phyloP scores from a whole-genome alignment of 2,113 vertebrate species.

The Catharus minimus region DNA sequence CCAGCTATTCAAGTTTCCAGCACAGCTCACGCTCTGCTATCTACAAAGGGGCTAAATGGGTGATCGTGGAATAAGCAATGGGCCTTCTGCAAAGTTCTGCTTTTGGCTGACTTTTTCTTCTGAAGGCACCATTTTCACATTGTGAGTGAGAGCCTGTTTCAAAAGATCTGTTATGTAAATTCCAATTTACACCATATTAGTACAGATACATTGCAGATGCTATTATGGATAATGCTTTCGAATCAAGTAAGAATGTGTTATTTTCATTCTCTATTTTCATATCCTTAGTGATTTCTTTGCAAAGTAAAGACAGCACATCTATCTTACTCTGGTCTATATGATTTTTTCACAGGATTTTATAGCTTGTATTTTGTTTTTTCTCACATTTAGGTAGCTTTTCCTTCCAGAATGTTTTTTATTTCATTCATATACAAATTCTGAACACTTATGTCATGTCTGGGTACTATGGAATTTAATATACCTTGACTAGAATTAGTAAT shows the following conservation, averaged over 20 bases:
- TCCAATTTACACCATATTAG: conserved; percentile 48
- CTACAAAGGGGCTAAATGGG: not conserved
- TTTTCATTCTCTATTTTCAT: conserved; percentile 60
- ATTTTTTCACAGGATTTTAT: conserved; percentile 38
- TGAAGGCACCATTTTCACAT: not conserved
- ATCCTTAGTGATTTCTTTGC: conserved; percentile 34
- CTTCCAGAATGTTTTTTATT: conserved; percentile 19
- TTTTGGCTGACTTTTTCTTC: not conserved
- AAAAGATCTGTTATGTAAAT: conserved; percentile 42
- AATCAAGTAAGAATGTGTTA: conserved; percentile 53
- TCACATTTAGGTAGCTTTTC: conserved; percentile 3
- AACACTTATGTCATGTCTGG: not conserved
- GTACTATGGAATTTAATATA: conserved; percentile 9
- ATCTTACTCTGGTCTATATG: not conserved
- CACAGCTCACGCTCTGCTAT: not conserved
- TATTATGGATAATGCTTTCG: conserved; percentile 50
- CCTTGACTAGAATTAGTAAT: not conserved
- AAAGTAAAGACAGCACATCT: conserved; percentile 43
- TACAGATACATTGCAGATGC: conserved; percentile 53
- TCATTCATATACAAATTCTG: conserved; percentile 28
- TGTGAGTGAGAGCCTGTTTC: not conserved
- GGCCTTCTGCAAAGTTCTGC: not conserved
- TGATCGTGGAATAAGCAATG: not conserved
- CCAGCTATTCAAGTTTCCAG: not conserved
- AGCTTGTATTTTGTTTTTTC: not conserved